Evolutionary conservation across 2,888 invertebrate species (phyloP), one percentile per base, ranked within the genome.

Genomic region (Polyommatus icarus): DNA sequence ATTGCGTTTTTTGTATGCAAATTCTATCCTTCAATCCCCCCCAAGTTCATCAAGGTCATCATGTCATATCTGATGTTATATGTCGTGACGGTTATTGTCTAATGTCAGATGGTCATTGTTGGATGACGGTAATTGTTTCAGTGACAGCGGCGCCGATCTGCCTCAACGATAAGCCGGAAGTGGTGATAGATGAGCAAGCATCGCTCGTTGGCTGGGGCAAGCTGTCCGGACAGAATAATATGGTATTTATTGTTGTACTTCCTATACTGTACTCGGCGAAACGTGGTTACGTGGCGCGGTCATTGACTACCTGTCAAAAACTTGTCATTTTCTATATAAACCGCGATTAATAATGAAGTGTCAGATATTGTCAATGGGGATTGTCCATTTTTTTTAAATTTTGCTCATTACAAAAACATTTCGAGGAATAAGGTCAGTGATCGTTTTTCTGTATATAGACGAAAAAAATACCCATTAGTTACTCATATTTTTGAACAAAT

Each of bases 91-190:
- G 78, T 75, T 77, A 73, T 72, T 67, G 80, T 81, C 78, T 24
- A 24, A 73, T 77, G 57, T 18, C 54, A 54, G 18, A 36, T 76
- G 61, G 78, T 76, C 61, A 71, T 61, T 71, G 80, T 82, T 78
- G 78, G 77, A 80, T 80, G 78, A 78, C 36, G 67, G 78, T 82
- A 79, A 78, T 80, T 78, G 79, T 89, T 88, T 81, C 91, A 97
- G 97, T 97, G 86, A 96, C 97, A 83, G 96, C 96, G 0, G 97
- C 97, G 83, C 97, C 97, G 82, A 95, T 97, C 83, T 97, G 97
- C 86, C 87, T 96, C 82, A 92, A 96, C 81, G 96, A 96, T 77
- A 97, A 96, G 86, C 96, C 97, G 84, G 96, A 97, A 89, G 96
- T 97, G 77, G 87, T 96, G 79, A 87, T 92, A 81, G 90, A 93